Evolutionary conservation across 2,888 invertebrate genomes (phyloP).

Genomic region (Embidobia sp.): DNA sequence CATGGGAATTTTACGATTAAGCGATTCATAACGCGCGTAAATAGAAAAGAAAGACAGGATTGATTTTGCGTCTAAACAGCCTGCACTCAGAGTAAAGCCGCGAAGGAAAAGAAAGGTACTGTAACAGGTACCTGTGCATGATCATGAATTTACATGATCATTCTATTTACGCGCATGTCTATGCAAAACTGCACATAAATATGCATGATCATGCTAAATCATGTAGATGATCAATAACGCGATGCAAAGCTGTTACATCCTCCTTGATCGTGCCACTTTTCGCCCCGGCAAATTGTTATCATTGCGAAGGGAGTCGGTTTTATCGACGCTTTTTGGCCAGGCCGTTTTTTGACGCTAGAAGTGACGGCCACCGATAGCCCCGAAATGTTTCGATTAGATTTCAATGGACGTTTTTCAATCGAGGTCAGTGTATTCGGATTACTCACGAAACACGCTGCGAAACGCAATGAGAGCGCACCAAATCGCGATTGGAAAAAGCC

Average conservation of each 20-base stretch:
- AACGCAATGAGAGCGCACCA: conserved; percentile 36
- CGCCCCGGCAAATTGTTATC: conserved; percentile 20
- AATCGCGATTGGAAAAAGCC: conserved; percentile 39
- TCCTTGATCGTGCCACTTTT: conserved; percentile 52
- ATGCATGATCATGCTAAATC: conserved; percentile 60
- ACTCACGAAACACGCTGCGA: conserved; percentile 43
- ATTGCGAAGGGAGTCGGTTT: too few relatives aligned
- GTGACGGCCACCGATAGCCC: conserved; percentile 44
- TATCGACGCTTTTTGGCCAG: too few relatives aligned
- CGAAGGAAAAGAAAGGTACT: conserved; percentile 20
- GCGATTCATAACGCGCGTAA: too few relatives aligned
- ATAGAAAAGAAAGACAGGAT: too few relatives aligned
- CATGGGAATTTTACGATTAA: too few relatives aligned
- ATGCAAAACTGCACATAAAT: conserved; percentile 61
- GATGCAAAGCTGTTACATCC: conserved; percentile 58
- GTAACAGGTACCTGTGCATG: conserved; percentile 28
- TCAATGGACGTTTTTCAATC: conserved; percentile 70
- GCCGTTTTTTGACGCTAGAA: conserved; percentile 22
- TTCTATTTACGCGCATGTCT: conserved; percentile 51
- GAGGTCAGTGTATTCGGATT: conserved; percentile 70
- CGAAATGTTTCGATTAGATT: conserved; percentile 69
- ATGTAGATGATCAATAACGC: conserved; percentile 55
- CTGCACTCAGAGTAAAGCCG: too few relatives aligned
- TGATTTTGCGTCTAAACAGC: too few relatives aligned
- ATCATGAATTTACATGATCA: conserved; percentile 58